Conservation (phyloP, 2,113 vertebrate species). For the Peucedramus taeniatus region DNA sequence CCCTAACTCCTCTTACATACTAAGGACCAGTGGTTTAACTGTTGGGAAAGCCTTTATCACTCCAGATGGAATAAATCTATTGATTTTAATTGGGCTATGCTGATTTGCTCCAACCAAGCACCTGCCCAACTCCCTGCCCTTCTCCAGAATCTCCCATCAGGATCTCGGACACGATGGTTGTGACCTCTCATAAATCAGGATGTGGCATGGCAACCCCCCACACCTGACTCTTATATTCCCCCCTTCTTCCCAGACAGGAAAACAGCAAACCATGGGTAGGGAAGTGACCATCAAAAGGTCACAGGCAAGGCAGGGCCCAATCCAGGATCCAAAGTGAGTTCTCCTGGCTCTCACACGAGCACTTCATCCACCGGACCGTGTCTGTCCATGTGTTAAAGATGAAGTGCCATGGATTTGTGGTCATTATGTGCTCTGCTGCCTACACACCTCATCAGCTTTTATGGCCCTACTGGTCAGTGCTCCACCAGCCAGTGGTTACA, state of each 20-base stretch:
- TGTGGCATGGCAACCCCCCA: accelerated
- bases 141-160: not conserved
- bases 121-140: not conserved
- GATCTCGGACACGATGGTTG: not conserved
- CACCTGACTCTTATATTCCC: not conserved
- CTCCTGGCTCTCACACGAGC: not conserved
- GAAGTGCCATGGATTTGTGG: not conserved
- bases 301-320: not conserved
- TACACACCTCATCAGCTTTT: not conserved
- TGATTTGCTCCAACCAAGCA: slow-evolving; percentile 21
- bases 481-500: not conserved
- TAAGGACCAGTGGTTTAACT: not conserved
- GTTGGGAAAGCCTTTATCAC: not conserved
- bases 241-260: not conserved
- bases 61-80: slow-evolving; percentile 18
- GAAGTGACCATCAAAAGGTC: not conserved
- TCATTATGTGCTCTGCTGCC: not conserved
- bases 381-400: not conserved
- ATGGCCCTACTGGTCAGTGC: not conserved
- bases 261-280: not conserved
- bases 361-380: not conserved
- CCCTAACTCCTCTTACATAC: not conserved
- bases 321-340: not conserved
- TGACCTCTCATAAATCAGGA: not conserved
- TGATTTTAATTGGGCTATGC: not conserved